Base-by-base conservation (phyloP, 2,113 vertebrate genomes). In the Dolichallabes microphthalmus region DNA sequence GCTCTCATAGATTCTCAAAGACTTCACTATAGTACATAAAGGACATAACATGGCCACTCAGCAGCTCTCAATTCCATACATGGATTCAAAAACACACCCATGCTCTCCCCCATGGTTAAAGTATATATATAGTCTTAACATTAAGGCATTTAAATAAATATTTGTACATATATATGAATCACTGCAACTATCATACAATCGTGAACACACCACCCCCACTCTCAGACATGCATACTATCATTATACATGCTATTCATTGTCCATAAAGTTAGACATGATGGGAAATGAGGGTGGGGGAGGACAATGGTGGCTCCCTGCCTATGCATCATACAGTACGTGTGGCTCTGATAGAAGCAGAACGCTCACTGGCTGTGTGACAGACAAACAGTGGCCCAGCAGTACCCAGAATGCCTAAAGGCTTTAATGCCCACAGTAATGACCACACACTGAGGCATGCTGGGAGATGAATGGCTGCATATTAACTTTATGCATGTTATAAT, bases 311-410 rank as follows among this genome's bases (percentile, higher is more conserved):
- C 39, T 74, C 22, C 71, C 22, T 83, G 14, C 8, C 58, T 61
- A 55, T 17, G 66, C 73, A 73, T 76, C 25, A 8, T 86, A n/a
- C n/a, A n/a, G n/a, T n/a, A 71, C 19, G 15, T 82, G 57, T 79
- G 66, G 45, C 55, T 86, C 82, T 60, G 57, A 61, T 1, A 80
- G 4, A 75, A 76, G 50, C 77, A 85, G 69, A 61, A 69, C 86
- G 69, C 75, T 89, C 74, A 85, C 85, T 89, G 80, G 80, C 27
- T 9, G 68, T 61, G 60, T 85, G 88, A 77, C 76, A 85, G 88
- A 68, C 66, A 83, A 80, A 79, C 78, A 82, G 85, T 58, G 30
- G 58, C 27, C 74, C 78, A 82, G 85, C 76, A 57, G 61, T 71
- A 83, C 71, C 58, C 80, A 85, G 57, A 80, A 84, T 66, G 85